A percentile compares a stretch with the other conserved stretches of the same genome.
Evolutionary conservation across 2,888 invertebrate genomes (phyloP).

Genomic region (Ochropleura leucogaster): DNA sequence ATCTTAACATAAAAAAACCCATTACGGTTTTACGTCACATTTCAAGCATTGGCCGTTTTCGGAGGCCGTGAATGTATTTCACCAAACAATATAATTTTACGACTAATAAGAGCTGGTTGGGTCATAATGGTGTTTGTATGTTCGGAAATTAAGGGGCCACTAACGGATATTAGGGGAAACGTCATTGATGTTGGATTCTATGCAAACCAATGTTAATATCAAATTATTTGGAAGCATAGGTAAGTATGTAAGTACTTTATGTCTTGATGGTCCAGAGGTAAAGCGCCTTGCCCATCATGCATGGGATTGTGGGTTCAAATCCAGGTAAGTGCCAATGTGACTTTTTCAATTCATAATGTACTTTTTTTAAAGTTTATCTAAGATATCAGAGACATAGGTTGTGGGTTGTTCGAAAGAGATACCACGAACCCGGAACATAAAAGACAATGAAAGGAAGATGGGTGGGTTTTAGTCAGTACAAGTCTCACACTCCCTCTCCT

Average conservation of each 20-base stretch:
- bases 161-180: constrained; percentile 33
- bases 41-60: constrained; percentile 15
- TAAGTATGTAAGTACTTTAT: neutral
- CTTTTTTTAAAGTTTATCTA: no score
- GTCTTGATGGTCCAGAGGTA: no score
- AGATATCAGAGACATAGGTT: no score
- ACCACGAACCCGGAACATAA: no score
- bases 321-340: no score
- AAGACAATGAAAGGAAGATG: no score
- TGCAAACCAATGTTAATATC: neutral
- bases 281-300: no score
- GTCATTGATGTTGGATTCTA: constrained; percentile 8
- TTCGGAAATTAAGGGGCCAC: constrained; percentile 21
- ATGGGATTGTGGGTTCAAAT: no score
- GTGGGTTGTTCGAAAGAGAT: no score
- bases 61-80: constrained; percentile 25
- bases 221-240: neutral
- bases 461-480: no score
- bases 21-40: neutral
- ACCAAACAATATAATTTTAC: constrained; percentile 41
- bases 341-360: no score
- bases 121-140: constrained; percentile 32
- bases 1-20: neutral
- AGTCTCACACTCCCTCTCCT: no score
- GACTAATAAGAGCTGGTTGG: constrained; percentile 34